These are phyloP conservation scores for Teleiodes luculella DNA, from an alignment of 2,888 invertebrate species.

Conservation along the genomic window DNA sequence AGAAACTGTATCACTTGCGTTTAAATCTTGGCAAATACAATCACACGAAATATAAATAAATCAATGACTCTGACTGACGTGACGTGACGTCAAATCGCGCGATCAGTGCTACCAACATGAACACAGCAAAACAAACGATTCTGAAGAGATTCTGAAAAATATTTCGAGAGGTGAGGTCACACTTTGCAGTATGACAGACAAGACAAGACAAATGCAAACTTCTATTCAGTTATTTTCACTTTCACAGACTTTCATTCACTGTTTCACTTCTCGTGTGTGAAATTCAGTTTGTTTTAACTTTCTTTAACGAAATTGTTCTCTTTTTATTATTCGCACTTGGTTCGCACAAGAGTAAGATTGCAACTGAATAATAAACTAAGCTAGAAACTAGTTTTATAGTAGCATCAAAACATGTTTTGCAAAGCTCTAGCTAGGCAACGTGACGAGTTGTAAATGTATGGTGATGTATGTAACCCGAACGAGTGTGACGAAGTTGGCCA, in stretches of 20 bases:
- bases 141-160: background rate
- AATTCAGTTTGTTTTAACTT: background rate
- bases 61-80: slow-evolving; percentile 41
- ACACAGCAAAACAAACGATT: slow-evolving; percentile 43
- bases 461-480: background rate
- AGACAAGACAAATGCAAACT: no score
- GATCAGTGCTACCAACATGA: slow-evolving; percentile 55
- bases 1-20: slow-evolving; percentile 18
- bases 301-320: background rate
- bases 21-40: slow-evolving; percentile 35
- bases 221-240: background rate
- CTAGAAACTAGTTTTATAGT: slow-evolving; percentile 41
- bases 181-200: background rate
- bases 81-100: slow-evolving; percentile 62
- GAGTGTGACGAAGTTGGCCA: slow-evolving; percentile 33
- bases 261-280: slow-evolving; percentile 14
- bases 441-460: background rate
- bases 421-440: slow-evolving; percentile 22
- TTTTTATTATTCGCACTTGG: slow-evolving; percentile 15
- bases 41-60: slow-evolving; percentile 52
- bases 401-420: slow-evolving; percentile 55
- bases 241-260: slow-evolving; percentile 23
- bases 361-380: slow-evolving; percentile 28
- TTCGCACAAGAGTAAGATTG: slow-evolving; percentile 24
- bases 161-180: background rate